Base-by-base conservation (phyloP, 2,113 vertebrate species). In the Glaucomys volans region DNA sequence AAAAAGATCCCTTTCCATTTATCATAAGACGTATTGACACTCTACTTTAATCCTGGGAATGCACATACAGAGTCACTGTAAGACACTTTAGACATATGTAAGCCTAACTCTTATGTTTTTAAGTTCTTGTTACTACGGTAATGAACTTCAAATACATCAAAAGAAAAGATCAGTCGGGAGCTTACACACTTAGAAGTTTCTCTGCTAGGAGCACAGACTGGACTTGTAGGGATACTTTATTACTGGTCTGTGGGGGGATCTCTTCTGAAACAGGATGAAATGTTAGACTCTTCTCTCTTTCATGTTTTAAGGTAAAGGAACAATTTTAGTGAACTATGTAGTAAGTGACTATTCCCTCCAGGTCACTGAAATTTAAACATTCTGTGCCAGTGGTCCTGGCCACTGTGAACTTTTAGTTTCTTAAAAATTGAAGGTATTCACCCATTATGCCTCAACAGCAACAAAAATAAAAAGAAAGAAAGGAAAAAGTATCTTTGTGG, bases 191-290 rank as follows among this genome's bases (percentile, higher is more conserved):
- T 98, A 98, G 98, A 98, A 98, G 98, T 96, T 97, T 98, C 98
- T 98, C 97, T 95, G 86, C 96, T 91, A 98, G 95, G 86, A 97
- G 97, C 98, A 97, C 84, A 96, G 97, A 94, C 97, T 98, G 98
- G 98, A 98, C 97, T 98, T 98, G 97, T 97, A 98, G 98, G 95
- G 97, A 98, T 96, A 98, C 98, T 98, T 97, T 98, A 96, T 97
- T 95, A 97, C 92, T 91, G 95, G 95, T 98, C 98, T 97, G 97
- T 98, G 97, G 98, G 97, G 91, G 91, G 87, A 97, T 98, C 95
- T 97, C 87, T 93, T 98, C 98, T 98, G 98, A 98, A 98, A 98
- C 59, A 96, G 98, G 97, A 98, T 98, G 98, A 98, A 98, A 98
- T 98, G 97, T 98, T 97, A 97, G 97, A 98, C 97, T 98, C 91